Evolutionary conservation across 2,797 vertebrate genomes (phyloP).

Genomic region (Channa striata): DNA sequence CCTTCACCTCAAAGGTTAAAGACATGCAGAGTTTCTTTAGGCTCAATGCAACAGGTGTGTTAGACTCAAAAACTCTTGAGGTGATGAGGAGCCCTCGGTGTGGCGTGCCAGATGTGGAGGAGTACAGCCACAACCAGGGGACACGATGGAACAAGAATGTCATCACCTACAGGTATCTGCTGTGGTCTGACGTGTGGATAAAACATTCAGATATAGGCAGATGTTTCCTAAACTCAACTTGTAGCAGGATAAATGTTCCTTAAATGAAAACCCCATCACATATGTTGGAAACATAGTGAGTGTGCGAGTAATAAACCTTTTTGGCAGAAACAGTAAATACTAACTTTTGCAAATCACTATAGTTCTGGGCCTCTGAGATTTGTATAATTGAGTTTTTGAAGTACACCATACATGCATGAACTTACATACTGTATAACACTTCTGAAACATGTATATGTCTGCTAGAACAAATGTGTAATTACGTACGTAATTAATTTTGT

Average conservation of each 20-base stretch:
- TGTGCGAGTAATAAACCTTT: slow-evolving; percentile 23
- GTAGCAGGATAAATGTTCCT: no score
- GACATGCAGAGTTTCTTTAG: slow-evolving; percentile 87
- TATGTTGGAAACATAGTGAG: no score
- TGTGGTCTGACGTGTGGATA: not conserved
- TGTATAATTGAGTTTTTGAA: slow-evolving; percentile 33
- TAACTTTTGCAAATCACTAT: slow-evolving; percentile 44
- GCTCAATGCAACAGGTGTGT: slow-evolving; percentile 80
- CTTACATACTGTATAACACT: slow-evolving; percentile 54
- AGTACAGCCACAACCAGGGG: slow-evolving; percentile 73
- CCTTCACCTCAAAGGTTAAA: slow-evolving; percentile 80
- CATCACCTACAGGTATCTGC: slow-evolving; percentile 81
- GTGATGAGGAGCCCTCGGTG: slow-evolving; percentile 83
- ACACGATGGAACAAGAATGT: slow-evolving; percentile 82
- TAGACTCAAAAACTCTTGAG: slow-evolving; percentile 77
- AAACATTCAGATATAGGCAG: no score
- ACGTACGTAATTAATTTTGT: not conserved
- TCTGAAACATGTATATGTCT: slow-evolving; percentile 16
- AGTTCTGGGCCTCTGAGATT: slow-evolving; percentile 34
- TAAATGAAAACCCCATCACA: no score
- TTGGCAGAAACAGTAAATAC: slow-evolving; percentile 32
- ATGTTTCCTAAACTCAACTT: no score
- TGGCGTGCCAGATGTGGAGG: slow-evolving; percentile 84
- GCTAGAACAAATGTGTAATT: slow-evolving; percentile 30
- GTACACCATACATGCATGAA: slow-evolving; percentile 27